Evolutionary conservation across 1,140 invertebrate genomes (phyloP), one percentile per base, ranked within the genome.

Genomic region (Nephotettix cincticeps): DNA sequence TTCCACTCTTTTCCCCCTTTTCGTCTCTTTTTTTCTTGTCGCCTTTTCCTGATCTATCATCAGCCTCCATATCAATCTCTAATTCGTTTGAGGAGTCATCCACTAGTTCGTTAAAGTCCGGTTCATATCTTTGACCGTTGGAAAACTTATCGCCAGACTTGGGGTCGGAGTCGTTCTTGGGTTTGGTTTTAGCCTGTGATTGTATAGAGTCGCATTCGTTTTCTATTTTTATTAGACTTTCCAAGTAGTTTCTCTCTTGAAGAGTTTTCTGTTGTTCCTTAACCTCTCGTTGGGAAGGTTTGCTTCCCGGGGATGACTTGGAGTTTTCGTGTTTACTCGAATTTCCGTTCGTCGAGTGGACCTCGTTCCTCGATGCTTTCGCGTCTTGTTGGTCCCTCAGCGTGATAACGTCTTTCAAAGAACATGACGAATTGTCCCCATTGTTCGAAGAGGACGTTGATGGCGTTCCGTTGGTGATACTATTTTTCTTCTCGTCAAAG

Each of bases 41-140:
- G 17, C 61, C 73, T 19, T 73, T 68, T 70, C 61, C 67, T 71
- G 70, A 19, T 66, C 69, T 6, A 65, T 72, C 29, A 11, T 54
- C 32, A 58, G 47, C 83, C 0, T 90, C 90, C 86, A 91, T 92
- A 77, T 91, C 90, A 71, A 92, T 92, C 80, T 92, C 90, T 13
- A 92, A 77, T 77, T 93, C 91, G 73, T 90, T 91, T 14, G 90
- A 91, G 0, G 90, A 91, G 67, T 91, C 90, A 78, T 92, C 90
- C 0, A 90, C 90, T 17, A 93, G 81, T 75, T 92, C 91, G 76
- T 92, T 90, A 77, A 92, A 92, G 77, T 92, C 90, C 0, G 90
- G 89, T 64, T 90, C 88, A 78, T 91, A 91, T 51, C 87, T 83
- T 32, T 81, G 47, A 6, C 40, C 36, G 25, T n/a, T 80, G 3